Evolutionary conservation across 2,113 vertebrate genomes (phyloP).

Genomic region (Cairina moschata): DNA sequence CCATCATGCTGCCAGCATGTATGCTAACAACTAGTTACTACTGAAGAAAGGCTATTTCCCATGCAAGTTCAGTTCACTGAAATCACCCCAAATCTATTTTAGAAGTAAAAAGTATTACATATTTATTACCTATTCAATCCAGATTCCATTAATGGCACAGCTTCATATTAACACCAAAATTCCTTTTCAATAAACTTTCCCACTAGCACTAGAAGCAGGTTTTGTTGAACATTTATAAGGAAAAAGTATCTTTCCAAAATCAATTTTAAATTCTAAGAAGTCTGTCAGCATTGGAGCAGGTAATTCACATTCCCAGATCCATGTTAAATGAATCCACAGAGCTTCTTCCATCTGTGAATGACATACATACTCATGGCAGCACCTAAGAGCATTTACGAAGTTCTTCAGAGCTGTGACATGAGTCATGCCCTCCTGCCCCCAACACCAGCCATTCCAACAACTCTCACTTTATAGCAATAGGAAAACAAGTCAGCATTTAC

Average conservation of each 20-base stretch:
- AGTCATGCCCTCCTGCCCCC: not conserved
- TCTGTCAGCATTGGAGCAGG: not conserved
- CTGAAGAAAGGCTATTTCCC: not conserved
- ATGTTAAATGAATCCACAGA: not conserved
- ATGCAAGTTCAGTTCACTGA: not conserved
- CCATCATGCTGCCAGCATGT: not conserved
- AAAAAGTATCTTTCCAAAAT: not conserved
- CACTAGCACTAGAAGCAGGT: not conserved
- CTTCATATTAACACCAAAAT: not conserved
- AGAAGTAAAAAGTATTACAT: not conserved
- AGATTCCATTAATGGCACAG: not conserved
- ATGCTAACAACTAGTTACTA: not conserved
- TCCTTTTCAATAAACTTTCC: not conserved
- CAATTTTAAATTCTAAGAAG: not conserved
- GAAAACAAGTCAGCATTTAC: not conserved
- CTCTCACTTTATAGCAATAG: not conserved
- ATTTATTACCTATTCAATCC: not conserved
- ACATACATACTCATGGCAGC: not conserved
- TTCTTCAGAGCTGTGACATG: not conserved
- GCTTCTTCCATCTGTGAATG: not conserved
- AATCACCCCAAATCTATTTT: not conserved
- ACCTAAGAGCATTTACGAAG: not conserved
- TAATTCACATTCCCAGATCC: not conserved
- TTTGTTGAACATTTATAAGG: not conserved
- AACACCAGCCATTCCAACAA: not conserved